Percentiles rank a stretch among this genome's conserved stretches.
Evolutionary conservation across 2,797 vertebrate genomes (phyloP).

Genomic region (Scarus forsteni): DNA sequence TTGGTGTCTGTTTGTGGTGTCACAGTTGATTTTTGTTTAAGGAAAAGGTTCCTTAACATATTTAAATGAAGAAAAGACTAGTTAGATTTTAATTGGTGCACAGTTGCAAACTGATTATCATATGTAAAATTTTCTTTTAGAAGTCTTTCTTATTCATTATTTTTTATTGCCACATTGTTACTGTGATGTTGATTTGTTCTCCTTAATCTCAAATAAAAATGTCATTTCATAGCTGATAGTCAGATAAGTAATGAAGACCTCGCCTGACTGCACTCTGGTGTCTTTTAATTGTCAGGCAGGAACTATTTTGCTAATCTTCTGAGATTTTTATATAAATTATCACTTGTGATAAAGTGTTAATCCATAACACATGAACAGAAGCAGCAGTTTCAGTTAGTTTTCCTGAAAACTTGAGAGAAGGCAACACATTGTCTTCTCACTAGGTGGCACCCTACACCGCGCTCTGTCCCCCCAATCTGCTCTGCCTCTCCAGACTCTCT

Average conservation of each 20-base stretch:
- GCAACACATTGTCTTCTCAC: neutral
- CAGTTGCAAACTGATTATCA: too few relatives aligned
- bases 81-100: too few relatives aligned
- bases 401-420: neutral
- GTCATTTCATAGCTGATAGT: neutral
- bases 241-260: neutral
- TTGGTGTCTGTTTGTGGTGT: too few relatives aligned
- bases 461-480: neutral
- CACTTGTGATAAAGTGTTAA: neutral
- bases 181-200: too few relatives aligned
- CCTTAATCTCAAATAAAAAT: too few relatives aligned
- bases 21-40: too few relatives aligned
- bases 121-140: too few relatives aligned
- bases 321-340: slow-evolving; percentile 14
- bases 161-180: too few relatives aligned
- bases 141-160: too few relatives aligned
- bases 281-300: slow-evolving; percentile 15
- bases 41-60: too few relatives aligned
- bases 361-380: neutral
- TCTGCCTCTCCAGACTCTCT: neutral
- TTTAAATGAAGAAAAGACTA: too few relatives aligned
- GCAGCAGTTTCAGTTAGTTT: slow-evolving; percentile 5
- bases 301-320: neutral
- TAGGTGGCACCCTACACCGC: slow-evolving; percentile 15
- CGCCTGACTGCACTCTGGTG: neutral